phyloP scores from a whole-genome alignment of 2,888 invertebrate genomes.

The Drosophila helvetica region DNA sequence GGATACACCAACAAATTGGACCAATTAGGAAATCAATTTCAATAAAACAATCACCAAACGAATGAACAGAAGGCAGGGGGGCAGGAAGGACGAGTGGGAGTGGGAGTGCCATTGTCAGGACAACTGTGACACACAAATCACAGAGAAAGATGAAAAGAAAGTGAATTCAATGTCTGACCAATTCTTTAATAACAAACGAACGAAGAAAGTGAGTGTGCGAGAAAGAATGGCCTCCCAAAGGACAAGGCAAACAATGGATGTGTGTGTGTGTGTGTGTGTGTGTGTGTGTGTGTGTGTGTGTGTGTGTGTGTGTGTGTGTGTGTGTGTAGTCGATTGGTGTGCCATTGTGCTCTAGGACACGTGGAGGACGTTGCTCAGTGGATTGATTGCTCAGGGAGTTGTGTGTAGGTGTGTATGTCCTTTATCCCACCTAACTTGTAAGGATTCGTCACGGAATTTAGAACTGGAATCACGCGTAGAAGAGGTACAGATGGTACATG shows the following conservation, averaged over 20 bases:
- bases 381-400: slow-evolving; percentile 6
- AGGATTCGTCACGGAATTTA: background rate
- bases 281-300: background rate
- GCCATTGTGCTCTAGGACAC: slow-evolving; percentile 19
- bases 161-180: slow-evolving; percentile 61
- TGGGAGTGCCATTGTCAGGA: slow-evolving; percentile 38
- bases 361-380: background rate
- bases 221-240: background rate
- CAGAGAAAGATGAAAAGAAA: slow-evolving; percentile 36
- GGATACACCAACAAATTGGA: slow-evolving; percentile 52
- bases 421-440: background rate
- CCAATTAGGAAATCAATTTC: slow-evolving; percentile 69
- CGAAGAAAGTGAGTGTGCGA: slow-evolving; percentile 10
- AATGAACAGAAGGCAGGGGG: background rate
- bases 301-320: background rate
- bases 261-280: background rate
- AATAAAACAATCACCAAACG: slow-evolving; percentile 43
- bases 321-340: background rate
- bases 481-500: too few relatives aligned
- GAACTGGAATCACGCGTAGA: background rate
- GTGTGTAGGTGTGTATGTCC: background rate
- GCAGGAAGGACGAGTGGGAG: slow-evolving; percentile 1
- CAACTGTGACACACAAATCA: slow-evolving; percentile 33
- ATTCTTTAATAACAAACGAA: slow-evolving; percentile 54
- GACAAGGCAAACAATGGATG: slow-evolving; percentile 31